Evolutionary conservation across 2,888 invertebrate species (phyloP).

Genomic region (Chalcis sispes): DNA sequence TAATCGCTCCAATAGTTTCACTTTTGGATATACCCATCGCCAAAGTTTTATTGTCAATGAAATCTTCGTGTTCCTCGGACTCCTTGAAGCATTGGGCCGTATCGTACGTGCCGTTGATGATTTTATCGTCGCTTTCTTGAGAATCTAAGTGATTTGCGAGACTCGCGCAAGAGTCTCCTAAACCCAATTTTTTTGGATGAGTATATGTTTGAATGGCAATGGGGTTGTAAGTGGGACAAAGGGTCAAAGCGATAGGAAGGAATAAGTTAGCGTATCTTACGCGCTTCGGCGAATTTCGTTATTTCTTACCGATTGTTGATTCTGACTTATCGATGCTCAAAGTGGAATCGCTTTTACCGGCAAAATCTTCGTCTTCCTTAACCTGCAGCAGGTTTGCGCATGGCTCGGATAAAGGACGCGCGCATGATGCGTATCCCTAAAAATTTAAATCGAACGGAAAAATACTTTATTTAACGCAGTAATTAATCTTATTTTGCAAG

Average conservation of each 20-base stretch:
- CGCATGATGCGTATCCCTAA: slow-evolving; percentile 71
- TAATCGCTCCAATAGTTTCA: slow-evolving; percentile 71
- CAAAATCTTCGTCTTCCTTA: slow-evolving; percentile 77
- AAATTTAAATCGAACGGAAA: slow-evolving; percentile 3
- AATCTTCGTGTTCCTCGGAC: slow-evolving; percentile 49
- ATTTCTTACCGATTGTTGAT: slow-evolving; percentile 64
- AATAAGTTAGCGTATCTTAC: background rate
- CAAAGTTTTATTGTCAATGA: slow-evolving; percentile 57
- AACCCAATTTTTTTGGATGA: slow-evolving; percentile 31
- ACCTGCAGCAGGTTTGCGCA: slow-evolving; percentile 77
- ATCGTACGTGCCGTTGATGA: slow-evolving; percentile 52
- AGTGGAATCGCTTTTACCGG: slow-evolving; percentile 65
- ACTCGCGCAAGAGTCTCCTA: slow-evolving; percentile 59
- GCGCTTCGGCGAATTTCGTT: slow-evolving; percentile 6
- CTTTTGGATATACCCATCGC: slow-evolving; percentile 66
- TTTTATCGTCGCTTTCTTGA: slow-evolving; percentile 44
- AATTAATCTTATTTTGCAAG: too few relatives aligned
- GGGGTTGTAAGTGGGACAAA: background rate
- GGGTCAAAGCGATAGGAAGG: background rate
- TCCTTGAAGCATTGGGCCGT: slow-evolving; percentile 32
- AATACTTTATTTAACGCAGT: background rate
- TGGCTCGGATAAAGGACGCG: slow-evolving; percentile 66
- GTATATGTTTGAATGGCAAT: slow-evolving; percentile 26
- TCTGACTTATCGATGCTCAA: slow-evolving; percentile 65
- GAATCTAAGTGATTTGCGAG: slow-evolving; percentile 57